These are phyloP conservation scores for Corticium candelabrum DNA, from an alignment of 37 sponge, comb jelly and placozoan species.

Conservation along the genomic window DNA sequence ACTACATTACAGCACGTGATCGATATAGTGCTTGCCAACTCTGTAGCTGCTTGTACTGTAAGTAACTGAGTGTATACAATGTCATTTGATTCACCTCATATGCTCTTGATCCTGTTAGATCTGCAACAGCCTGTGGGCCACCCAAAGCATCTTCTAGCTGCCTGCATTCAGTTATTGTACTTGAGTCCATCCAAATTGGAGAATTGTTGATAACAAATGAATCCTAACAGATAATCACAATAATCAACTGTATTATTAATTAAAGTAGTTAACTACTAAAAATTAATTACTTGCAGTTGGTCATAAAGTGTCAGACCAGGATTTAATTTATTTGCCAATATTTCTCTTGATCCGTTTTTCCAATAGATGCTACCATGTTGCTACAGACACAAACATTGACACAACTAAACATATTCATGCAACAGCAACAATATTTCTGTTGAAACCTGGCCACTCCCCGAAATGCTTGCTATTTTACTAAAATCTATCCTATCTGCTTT, in stretches of 20 bases:
- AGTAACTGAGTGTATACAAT: too few relatives aligned
- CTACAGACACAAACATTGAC: conserved; percentile 6
- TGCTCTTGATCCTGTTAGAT: conserved; percentile 77
- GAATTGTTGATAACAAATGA: conserved; percentile 53
- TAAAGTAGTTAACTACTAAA: background rate
- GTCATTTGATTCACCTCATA: conserved; percentile 80
- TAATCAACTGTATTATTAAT: background rate
- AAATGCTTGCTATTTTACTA: conserved; percentile 38
- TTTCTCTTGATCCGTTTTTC: conserved; percentile 43
- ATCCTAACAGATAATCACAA: conserved; percentile 16
- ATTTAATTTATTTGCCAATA: conserved; percentile 29
- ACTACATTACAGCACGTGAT: too few relatives aligned
- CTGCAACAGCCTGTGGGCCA: conserved; percentile 61
- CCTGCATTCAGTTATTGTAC: conserved; percentile 68
- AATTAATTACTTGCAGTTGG: conserved; percentile 46
- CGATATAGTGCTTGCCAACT: too few relatives aligned
- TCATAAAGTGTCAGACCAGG: conserved; percentile 18
- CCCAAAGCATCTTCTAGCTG: conserved; percentile 52
- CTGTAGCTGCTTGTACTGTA: too few relatives aligned
- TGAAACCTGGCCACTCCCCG: conserved; percentile 68
- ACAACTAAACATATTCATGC: background rate
- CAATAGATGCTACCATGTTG: conserved; percentile 97
- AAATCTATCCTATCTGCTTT: conserved; percentile 45
- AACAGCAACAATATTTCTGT: background rate
- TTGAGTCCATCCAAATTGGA: conserved; percentile 94